Evolutionary conservation across 2,888 invertebrate genomes (phyloP).

Genomic region (Rhimphoctona megacephalus): DNA sequence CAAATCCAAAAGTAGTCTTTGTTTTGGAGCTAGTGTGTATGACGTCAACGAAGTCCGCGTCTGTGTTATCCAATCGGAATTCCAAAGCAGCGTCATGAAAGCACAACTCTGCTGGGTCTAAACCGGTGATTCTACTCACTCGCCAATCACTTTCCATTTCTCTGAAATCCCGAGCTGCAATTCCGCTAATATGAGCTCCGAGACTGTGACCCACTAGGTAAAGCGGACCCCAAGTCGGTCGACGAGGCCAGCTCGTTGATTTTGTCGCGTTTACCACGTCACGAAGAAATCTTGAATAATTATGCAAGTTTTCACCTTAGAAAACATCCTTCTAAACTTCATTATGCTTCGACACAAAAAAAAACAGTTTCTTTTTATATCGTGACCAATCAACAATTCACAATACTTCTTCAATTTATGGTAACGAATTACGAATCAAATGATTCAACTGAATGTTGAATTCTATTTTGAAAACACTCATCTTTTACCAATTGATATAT

Average conservation of each 20-base stretch:
- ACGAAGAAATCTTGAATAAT: slow-evolving; percentile 84
- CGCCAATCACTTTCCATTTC: slow-evolving; percentile 80
- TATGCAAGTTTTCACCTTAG: neutral
- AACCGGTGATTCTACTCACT: slow-evolving; percentile 84
- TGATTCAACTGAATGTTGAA: neutral
- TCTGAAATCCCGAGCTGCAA: slow-evolving; percentile 86
- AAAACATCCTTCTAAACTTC: no score
- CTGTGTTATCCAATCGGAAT: slow-evolving; percentile 86
- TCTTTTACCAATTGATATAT: neutral
- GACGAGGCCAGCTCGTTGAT: slow-evolving; percentile 80
- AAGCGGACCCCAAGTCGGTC: slow-evolving; percentile 78
- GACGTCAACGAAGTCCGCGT: slow-evolving; percentile 88
- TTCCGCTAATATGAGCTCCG: slow-evolving; percentile 88
- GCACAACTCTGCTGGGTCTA: slow-evolving; percentile 89
- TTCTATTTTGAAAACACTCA: neutral
- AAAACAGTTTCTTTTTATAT: neutral
- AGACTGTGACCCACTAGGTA: slow-evolving; percentile 88
- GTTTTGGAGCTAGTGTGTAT: slow-evolving; percentile 88
- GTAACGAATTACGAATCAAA: neutral
- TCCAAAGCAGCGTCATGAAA: slow-evolving; percentile 85
- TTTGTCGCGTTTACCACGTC: slow-evolving; percentile 85
- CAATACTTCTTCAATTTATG: no score
- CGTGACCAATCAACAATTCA: no score
- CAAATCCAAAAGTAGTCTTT: slow-evolving; percentile 86
- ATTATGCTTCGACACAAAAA: neutral